Percentiles rank a stretch among this genome's conserved stretches.
These are phyloP conservation scores for Choreutis nemorana DNA, from an alignment of 2,888 invertebrate genomes.

Conservation along the genomic window DNA sequence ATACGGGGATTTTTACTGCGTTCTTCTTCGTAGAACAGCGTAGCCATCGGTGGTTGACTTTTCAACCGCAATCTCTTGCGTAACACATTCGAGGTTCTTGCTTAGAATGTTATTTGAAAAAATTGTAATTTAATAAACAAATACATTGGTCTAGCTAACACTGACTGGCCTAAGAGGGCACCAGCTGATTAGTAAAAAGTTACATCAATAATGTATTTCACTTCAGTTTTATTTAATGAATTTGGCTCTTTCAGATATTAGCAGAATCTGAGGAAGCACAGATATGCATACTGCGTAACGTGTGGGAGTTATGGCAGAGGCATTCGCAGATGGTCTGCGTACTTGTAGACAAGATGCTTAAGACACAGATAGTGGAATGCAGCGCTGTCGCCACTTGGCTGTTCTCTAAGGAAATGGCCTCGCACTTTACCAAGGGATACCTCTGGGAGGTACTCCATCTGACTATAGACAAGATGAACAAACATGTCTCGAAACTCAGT, in stretches of 20 bases:
- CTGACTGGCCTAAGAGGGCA: too few species aligned
- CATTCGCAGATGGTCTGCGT: constrained; percentile 98
- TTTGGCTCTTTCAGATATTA: constrained; percentile 79
- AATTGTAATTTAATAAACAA: too few species aligned
- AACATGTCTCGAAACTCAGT: constrained; percentile 87
- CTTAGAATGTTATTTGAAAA: too few species aligned
- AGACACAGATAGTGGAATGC: constrained; percentile 96
- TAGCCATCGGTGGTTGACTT: too few species aligned
- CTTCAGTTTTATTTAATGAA: too few species aligned
- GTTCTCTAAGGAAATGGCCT: constrained; percentile 92
- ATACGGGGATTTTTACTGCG: too few species aligned
- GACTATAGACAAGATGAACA: constrained; percentile 96
- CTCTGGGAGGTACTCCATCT: constrained; percentile 97
- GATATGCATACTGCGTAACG: constrained; percentile 88
- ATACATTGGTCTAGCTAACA: too few species aligned
- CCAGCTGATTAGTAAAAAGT: too few species aligned
- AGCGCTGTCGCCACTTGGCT: constrained; percentile 98
- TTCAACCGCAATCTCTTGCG: too few species aligned
- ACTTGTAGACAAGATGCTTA: constrained; percentile 95
- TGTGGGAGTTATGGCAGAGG: constrained; percentile 94
- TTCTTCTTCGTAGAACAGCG: too few species aligned
- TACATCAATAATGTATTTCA: too few species aligned
- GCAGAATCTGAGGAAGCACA: constrained; percentile 96
- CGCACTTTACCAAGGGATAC: constrained; percentile 91
- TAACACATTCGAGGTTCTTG: too few species aligned